phyloP scores from a whole-genome alignment of 2,113 vertebrate species.

The Hemichromis elongatus region DNA sequence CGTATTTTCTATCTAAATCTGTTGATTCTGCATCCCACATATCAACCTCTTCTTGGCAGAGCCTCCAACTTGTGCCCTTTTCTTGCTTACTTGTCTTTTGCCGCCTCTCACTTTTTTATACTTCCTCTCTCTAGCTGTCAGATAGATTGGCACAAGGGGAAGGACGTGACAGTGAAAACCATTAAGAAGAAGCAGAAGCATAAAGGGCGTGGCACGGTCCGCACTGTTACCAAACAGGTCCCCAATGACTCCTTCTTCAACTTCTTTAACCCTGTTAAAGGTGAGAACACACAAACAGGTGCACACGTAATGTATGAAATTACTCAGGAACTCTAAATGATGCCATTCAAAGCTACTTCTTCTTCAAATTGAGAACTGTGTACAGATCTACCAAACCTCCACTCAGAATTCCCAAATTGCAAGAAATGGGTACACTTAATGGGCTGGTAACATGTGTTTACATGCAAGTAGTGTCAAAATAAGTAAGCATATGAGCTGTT shows the following conservation, averaged over 20 bases:
- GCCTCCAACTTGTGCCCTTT: background rate
- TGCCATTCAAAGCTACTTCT: background rate
- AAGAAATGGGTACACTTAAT: background rate
- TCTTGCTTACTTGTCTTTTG: background rate
- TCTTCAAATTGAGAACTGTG: background rate
- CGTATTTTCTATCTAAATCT: background rate
- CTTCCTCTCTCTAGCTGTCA: constrained; percentile 76
- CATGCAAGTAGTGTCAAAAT: background rate
- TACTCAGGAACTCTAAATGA: background rate
- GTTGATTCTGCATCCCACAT: constrained; percentile 3
- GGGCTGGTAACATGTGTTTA: background rate
- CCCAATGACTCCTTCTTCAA: constrained; percentile 98
- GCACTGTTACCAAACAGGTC: constrained; percentile 94
- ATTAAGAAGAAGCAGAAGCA: constrained; percentile 99
- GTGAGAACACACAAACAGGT: constrained; percentile 55
- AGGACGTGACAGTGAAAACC: constrained; percentile 94
- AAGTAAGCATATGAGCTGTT: background rate
- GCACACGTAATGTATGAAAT: background rate
- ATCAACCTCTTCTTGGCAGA: background rate
- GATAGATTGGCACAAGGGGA: constrained; percentile 97
- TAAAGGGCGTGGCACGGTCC: constrained; percentile 92
- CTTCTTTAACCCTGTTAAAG: constrained; percentile 94
- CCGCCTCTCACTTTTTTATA: background rate
- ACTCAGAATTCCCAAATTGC: background rate
- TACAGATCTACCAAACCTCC: background rate